Base-by-base conservation (phyloP, 2,888 invertebrate species). In the Epiblema foenella region DNA sequence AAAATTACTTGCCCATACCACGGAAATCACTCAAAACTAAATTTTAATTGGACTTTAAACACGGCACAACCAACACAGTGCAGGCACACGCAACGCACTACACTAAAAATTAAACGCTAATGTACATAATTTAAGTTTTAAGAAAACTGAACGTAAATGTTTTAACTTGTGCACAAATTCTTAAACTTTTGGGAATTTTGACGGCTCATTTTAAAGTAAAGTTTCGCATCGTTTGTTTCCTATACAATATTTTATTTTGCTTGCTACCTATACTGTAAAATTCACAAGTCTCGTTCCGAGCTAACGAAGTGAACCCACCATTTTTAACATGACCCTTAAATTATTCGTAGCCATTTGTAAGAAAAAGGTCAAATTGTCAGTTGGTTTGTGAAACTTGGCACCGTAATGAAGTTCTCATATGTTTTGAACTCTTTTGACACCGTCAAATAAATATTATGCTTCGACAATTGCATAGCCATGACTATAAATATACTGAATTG, bases 51-150 rank as follows among this genome's bases (percentile, higher is more conserved):
- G 65, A 60, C 15, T 51, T 46, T 7, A 64, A 64, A 54, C 58
- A 70, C 51, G 20, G 54, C 64, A 70, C 67, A 60, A 29, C 33
- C 57, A 68, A 49, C 65, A 66, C 67, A 63, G 54, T 70, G 65
- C 71, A 66, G 56, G 52, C 58, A 63, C 57, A 10, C 49, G 60
- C 60, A 54, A 10, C 33, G 62, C 62, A 66, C 59, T 54, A 18
- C 59, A 60, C 67, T 66, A 57, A 71, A 67, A 12, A 37, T 24
- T 59, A 39, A 67, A 51, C 54, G 62, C 67, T 67, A 71, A 67
- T 71, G 71, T 70, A 64, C 24, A 67, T 73, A 57, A 20, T 60
- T 24, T 29, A 46, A 29, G 46, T 57, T 51, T 11, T 33, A 57
- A 57, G 29, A 63, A 58, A 20, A 68, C 56, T 37, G 52, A 67